Evolutionary conservation across 2,888 invertebrate species (phyloP).

Genomic region (Omphaloscelis lunosa): DNA sequence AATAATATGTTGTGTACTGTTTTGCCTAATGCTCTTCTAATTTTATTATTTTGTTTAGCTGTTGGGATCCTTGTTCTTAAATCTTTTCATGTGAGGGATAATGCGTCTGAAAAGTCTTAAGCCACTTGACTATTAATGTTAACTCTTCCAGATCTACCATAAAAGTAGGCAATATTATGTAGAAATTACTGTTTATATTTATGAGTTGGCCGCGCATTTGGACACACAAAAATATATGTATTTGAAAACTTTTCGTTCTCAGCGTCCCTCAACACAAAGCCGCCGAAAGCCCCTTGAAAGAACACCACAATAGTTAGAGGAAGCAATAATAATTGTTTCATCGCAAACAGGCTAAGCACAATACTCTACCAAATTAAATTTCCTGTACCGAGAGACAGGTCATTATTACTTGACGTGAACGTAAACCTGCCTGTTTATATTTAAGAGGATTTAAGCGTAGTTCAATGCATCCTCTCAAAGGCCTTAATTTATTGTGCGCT

Average conservation of each 20-base stretch:
- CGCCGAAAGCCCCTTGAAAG: conserved; percentile 5
- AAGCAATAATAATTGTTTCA: conserved; percentile 32
- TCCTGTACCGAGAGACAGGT: conserved; percentile 33
- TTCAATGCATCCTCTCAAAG: conserved; percentile 59
- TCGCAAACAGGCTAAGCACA: conserved; percentile 6
- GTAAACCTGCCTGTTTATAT: conserved; percentile 28
- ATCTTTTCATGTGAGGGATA: neutral
- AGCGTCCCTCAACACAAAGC: neutral
- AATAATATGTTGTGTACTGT: conserved; percentile 22
- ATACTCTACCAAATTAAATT: conserved; percentile 47
- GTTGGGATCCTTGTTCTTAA: neutral
- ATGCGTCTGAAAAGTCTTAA: neutral
- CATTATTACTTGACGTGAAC: conserved; percentile 57
- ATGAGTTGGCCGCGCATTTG: neutral
- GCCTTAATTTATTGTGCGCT: conserved; percentile 59
- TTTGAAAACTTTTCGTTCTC: neutral
- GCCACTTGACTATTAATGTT: no score
- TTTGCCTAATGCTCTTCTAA: conserved; percentile 3
- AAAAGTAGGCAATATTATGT: neutral
- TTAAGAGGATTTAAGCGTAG: conserved; percentile 42
- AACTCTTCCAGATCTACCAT: neutral
- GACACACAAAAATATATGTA: neutral
- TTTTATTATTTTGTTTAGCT: neutral
- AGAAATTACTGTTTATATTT: neutral
- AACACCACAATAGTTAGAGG: conserved; percentile 4